A percentile compares a stretch with the other conserved stretches of the same genome.
Evolutionary conservation across 1,140 invertebrate genomes (phyloP).

Genomic region (Homalodisca vitripennis): DNA sequence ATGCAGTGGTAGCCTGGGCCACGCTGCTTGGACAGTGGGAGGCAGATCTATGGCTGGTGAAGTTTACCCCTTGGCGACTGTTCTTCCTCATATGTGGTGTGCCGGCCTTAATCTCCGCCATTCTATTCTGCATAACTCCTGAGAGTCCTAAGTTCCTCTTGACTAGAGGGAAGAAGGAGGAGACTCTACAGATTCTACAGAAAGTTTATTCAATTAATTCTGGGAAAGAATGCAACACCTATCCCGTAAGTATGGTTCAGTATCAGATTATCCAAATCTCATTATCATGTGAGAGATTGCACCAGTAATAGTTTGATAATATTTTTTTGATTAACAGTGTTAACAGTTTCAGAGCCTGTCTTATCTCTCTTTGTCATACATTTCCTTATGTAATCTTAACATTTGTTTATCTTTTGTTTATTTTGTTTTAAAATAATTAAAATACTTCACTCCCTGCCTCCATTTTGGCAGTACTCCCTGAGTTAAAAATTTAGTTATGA

Average conservation of each 20-base stretch:
- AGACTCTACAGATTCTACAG: neutral
- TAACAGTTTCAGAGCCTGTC: too few species aligned
- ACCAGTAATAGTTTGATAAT: too few species aligned
- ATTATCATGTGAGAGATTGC: too few species aligned
- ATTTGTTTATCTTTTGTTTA: too few species aligned
- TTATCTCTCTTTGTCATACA: too few species aligned
- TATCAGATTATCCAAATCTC: too few species aligned
- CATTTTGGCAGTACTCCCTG: too few species aligned
- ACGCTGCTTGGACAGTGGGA: neutral
- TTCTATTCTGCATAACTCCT: neutral
- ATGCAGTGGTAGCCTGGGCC: neutral
- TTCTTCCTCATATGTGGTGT: neutral
- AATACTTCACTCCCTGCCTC: too few species aligned
- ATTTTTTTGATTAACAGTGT: too few species aligned
- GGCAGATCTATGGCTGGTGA: neutral
- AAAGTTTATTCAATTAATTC: neutral
- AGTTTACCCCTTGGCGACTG: neutral
- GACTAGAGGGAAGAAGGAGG: neutral
- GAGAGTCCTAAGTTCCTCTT: conserved; percentile 6
- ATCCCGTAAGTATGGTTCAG: neutral
- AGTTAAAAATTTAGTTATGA: too few species aligned
- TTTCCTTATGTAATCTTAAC: too few species aligned
- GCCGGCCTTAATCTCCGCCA: neutral
- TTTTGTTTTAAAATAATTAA: too few species aligned
- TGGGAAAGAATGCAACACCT: neutral